Base-by-base conservation (phyloP, 2,113 vertebrate genomes). In the Ceyx margarethae region DNA sequence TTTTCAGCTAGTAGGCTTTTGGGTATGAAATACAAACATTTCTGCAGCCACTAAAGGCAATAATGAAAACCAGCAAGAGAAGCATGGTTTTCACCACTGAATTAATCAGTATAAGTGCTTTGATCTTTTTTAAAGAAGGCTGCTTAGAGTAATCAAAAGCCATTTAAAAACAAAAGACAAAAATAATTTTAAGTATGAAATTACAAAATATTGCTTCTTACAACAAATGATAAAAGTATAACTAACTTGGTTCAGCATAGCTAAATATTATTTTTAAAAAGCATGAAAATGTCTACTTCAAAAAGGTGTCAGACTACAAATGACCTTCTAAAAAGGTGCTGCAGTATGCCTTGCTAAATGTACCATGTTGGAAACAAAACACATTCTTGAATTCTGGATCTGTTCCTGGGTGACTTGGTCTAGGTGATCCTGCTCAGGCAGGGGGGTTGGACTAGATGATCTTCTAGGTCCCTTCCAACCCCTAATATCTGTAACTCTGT, bases 121-220 rank as follows among this genome's bases (percentile, higher is more conserved):
- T 83, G 72, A 96, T 83, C 75, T 57, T 65, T 86, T 89, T 91
- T 31, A 89, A 87, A 85, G 88, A 95, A 73, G 81, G 91, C 90
- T 97, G 85, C 84, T 96, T 96, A 95, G 15, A 96, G 80, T 93
- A 93, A 97, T 96, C 87, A 96, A 97, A 95, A 95, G 67, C 35
- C 51, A 96, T 93, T 96, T 97, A 77, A 97, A 97, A 97, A 57
- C 86, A 96, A 97, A 95, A 93, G 69, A 96, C 78, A 97, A 97
- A 97, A 97, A 96, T 83, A 95, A 94, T 95, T 93, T 95, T 94
- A 97, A 96, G 92, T 90, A 96, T 97, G 95, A 98, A 97, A 96
- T 96, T 97, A 97, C 85, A 97, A 97, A 97, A 96, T 97, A 97
- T 93, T 97, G 97, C 92, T 97, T 97, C 88, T 96, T 94, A 95